Evolutionary conservation across 2,113 vertebrate species (phyloP), one percentile per base, ranked within the genome.

Genomic region (Caretta caretta): DNA sequence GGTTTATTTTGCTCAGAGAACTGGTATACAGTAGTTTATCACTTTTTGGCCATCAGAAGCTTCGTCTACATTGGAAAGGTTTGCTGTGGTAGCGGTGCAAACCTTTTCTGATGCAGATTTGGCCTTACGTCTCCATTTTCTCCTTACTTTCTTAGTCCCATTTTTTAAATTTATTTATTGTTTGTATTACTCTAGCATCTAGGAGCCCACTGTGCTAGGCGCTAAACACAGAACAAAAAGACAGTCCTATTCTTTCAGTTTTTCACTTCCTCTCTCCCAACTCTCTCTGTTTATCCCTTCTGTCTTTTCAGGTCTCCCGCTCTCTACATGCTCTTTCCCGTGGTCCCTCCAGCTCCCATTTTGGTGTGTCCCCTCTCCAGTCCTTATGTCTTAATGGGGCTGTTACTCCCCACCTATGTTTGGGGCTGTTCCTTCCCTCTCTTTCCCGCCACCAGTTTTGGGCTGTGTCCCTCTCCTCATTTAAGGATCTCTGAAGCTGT

Each of bases 401-500:
- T 83, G 56, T 54, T 82, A 0, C 0, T 13, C 10, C 49, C 57
- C 4, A 89, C 62, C 50, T 0, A 0, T 5, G 82, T 31, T 46
- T 91, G n/a, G 20, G n/a, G 89, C 3, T 1, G 0, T 6, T 83
- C 72, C 80, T 80, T 42, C 80, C 11, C 20, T 38, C 29, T 29
- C 8, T 10, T 88, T 12, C 35, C 25, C 82, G 57, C 42, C 29
- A 80, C 75, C 0, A n/a, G 0, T 72, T 88, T 72, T 96, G 29
- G 20, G 25, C n/a, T 46, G 8, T 1, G 16, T 50, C 54, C 6
- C 9, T 88, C 84, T 0, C 0, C 35, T 12, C 14, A 75, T 65
- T 87, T 90, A n/a, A 8, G 46, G 48, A 76, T n/a, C 78, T 72
- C n/a, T 51, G 59, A 89, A 92, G n/a, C 59, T 31, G 81, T 1